phyloP scores from a whole-genome alignment of 1,140 invertebrate genomes.

The Alviniconcha marisindica region DNA sequence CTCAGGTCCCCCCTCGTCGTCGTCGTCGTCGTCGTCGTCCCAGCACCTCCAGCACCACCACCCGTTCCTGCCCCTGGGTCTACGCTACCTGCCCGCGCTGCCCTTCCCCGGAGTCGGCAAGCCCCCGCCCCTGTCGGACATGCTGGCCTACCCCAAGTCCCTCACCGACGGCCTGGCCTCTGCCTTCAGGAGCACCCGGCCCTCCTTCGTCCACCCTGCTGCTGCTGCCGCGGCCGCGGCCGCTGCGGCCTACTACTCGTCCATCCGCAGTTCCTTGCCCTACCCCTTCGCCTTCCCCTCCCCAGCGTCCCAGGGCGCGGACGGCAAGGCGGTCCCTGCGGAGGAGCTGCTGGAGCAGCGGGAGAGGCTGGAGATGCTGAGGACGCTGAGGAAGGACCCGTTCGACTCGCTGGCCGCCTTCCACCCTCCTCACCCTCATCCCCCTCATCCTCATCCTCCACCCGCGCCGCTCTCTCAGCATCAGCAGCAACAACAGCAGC shows the following conservation, averaged over 20 bases:
- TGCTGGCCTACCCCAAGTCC: background rate
- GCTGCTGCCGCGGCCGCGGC: conserved; percentile 15
- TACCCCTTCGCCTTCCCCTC: conserved; percentile 11
- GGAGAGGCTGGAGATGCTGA: conserved; percentile 16
- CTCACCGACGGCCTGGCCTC: conserved; percentile 1
- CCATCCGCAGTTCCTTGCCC: conserved; percentile 14
- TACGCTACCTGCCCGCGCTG: conserved; percentile 23
- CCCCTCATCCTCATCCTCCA: too few relatives aligned
- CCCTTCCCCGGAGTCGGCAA: background rate
- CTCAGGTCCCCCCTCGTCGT: background rate
- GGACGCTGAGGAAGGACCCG: background rate
- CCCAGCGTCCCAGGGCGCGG: background rate
- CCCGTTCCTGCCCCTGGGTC: conserved; percentile 11
- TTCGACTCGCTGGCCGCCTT: conserved; percentile 14
- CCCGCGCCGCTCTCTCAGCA: too few relatives aligned
- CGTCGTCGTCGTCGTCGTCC: too few relatives aligned
- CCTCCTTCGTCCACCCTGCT: conserved; percentile 13
- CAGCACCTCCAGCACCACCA: too few relatives aligned
- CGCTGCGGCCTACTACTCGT: conserved; percentile 32
- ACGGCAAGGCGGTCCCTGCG: background rate
- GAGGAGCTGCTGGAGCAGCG: background rate
- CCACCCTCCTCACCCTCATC: background rate
- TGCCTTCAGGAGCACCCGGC: conserved; percentile 13
- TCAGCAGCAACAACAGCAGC: too few relatives aligned
- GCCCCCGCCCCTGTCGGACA: background rate